Base-by-base conservation (phyloP, 2,888 invertebrate species). In the Coronaproctus castanopsis region DNA sequence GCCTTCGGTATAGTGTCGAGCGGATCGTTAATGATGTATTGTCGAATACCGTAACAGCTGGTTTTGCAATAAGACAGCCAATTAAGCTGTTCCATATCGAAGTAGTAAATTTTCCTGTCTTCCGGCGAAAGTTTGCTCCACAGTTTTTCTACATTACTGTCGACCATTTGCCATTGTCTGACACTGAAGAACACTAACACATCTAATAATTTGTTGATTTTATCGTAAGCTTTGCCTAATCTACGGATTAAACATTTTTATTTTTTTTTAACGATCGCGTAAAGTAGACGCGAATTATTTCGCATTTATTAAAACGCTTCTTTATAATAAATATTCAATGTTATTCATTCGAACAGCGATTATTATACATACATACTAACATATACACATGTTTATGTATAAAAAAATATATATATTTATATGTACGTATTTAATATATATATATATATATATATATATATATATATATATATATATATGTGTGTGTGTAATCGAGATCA, bases 1-100 rank as follows among this genome's bases (percentile, higher is more conserved):
- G 88, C 86, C 69, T 79, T 81, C 0, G 87, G 83, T 53, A 91
- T 69, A 61, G 85, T 80, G 57, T 82, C 80, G 24, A 83, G 72
- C 67, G 85, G 81, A 70, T 95, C 93, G 69, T 92, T 91, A 70
- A 93, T 76, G 62, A 91, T 83, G 70, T 83, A 93, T 64, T 83
- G 76, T 61, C 91, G 80, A 1, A 87, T 83, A 0, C 93, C 95
- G 21, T 87, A 76, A 66, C 90, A 78, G 66, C 85, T 82, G 63
- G 77, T 74, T 64, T 81, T 82, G 63, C 93, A 76, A 66, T 91
- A 95, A 2, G 81, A 78, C 54, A 76, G 73, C 67, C 80, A 78
- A 58, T 85, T 74, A 21, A 84, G 76, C 23, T 76, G 73, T 24
- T 76, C 75, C 24, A 78, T 70, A 65, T 80, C 76, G 69, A 78